Percentiles rank a stretch among this genome's conserved stretches.
These are phyloP conservation scores for Beroe forskalii DNA, from an alignment of 37 sponge, comb jelly and placozoan genomes.

Conservation along the genomic window DNA sequence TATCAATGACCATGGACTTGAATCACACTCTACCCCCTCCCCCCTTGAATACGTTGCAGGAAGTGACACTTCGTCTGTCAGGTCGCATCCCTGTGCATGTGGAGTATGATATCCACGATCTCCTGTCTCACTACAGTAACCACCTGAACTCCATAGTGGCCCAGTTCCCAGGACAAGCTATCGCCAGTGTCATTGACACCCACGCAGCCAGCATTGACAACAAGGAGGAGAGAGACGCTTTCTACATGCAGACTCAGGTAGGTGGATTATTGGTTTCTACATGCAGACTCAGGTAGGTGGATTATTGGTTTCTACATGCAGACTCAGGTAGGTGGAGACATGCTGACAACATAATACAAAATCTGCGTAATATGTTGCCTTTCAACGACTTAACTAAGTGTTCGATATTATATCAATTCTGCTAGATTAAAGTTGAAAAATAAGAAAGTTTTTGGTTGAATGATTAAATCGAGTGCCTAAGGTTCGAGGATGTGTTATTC, in stretches of 20 bases:
- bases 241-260: constrained; percentile 66
- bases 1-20: too few relatives aligned
- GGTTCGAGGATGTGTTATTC: too few relatives aligned
- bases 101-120: constrained; percentile 74
- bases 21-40: not conserved
- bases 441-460: too few relatives aligned
- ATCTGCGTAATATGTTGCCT: too few relatives aligned
- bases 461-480: too few relatives aligned
- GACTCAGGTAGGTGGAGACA: constrained; percentile 66
- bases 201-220: constrained; percentile 59
- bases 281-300: constrained; percentile 66
- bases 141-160: constrained; percentile 84
- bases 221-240: constrained; percentile 58
- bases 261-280: too few relatives aligned
- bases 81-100: constrained; percentile 45
- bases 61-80: too few relatives aligned
- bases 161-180: constrained; percentile 82
- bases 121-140: constrained; percentile 74
- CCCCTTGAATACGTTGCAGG: constrained; percentile 64
- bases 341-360: constrained; percentile 60
- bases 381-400: too few relatives aligned
- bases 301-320: constrained; percentile 65
- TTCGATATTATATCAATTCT: too few relatives aligned
- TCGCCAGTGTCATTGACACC: constrained; percentile 58
- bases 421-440: too few relatives aligned